These are phyloP conservation scores for Acrobasis repandana DNA, from an alignment of 2,888 invertebrate genomes.

Conservation along the genomic window DNA sequence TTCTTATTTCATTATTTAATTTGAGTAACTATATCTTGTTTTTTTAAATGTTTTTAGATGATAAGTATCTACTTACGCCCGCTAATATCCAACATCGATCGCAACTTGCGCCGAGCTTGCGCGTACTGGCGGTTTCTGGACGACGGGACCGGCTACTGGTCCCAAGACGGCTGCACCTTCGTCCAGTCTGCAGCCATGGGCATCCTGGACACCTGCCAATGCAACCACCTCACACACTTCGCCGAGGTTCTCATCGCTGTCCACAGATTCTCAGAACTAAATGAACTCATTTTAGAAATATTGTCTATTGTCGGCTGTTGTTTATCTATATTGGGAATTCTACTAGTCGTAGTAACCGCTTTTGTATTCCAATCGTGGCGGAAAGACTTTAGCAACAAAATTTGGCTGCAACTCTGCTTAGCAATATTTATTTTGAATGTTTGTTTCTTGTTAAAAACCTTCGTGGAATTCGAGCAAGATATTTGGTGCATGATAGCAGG, in stretches of 20 bases:
- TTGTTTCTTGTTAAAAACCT: slow-evolving; percentile 34
- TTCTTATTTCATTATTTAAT: too few relatives aligned
- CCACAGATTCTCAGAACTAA: slow-evolving; percentile 35
- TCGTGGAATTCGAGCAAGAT: slow-evolving; percentile 26
- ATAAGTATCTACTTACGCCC: slow-evolving; percentile 28
- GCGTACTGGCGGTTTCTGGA: slow-evolving; percentile 67
- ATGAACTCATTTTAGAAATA: slow-evolving; percentile 46
- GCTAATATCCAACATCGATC: neutral
- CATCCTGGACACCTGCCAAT: slow-evolving; percentile 54
- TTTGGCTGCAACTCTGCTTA: slow-evolving; percentile 61
- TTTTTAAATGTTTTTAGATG: slow-evolving; percentile 20
- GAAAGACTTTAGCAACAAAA: slow-evolving; percentile 73
- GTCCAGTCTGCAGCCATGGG: slow-evolving; percentile 36
- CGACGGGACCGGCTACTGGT: slow-evolving; percentile 60
- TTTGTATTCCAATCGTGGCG: slow-evolving; percentile 71
- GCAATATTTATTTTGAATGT: slow-evolving; percentile 57
- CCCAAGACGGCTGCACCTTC: slow-evolving; percentile 56
- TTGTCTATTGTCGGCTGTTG: slow-evolving; percentile 59
- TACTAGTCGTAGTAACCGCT: slow-evolving; percentile 47
- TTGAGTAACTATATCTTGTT: too few relatives aligned
- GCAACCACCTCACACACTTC: slow-evolving; percentile 70
- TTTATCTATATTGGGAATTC: slow-evolving; percentile 27
- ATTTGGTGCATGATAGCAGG: slow-evolving; percentile 74
- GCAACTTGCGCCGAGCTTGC: slow-evolving; percentile 34
- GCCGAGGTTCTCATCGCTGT: slow-evolving; percentile 53